phyloP scores from a whole-genome alignment of 2,113 vertebrate genomes.

The Marmota monax region DNA sequence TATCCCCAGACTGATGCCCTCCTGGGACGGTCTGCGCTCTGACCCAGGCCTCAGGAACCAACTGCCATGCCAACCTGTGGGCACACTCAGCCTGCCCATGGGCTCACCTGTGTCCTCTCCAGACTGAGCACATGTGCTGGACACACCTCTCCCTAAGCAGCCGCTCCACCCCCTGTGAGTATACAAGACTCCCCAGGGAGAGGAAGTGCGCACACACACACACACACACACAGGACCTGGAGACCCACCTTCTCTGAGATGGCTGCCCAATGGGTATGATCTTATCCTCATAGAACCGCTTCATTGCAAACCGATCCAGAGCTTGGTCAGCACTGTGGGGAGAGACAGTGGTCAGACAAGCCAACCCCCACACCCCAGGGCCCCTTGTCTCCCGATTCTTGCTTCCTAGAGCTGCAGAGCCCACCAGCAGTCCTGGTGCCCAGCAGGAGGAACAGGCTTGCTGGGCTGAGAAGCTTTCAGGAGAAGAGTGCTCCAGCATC shows the following conservation, averaged over 20 bases:
- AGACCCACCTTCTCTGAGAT: slow-evolving; percentile 96
- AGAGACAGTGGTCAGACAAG: slow-evolving; percentile 8
- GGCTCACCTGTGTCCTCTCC: not conserved
- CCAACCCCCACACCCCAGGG: not conserved
- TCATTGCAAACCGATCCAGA: slow-evolving; percentile 99
- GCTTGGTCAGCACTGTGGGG: slow-evolving; percentile 94
- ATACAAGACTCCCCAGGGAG: not conserved
- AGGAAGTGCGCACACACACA: not conserved
- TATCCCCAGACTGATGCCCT: accelerated
- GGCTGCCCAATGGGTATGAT: slow-evolving; percentile 97
- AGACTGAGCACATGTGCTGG: not conserved
- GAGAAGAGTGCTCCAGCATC: not conserved
- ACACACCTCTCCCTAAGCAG: not conserved
- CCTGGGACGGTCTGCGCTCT: not conserved
- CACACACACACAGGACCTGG: not conserved
- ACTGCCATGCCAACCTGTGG: not conserved
- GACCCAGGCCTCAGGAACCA: not conserved
- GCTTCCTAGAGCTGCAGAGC: not conserved
- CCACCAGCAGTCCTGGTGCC: not conserved
- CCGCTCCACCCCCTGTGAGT: not conserved
- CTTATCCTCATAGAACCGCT: slow-evolving; percentile 99
- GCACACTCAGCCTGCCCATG: not conserved
- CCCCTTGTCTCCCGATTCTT: accelerated
- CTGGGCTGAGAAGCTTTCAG: not conserved
- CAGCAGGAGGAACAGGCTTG: not conserved